Evolutionary conservation across 2,888 invertebrate species (phyloP), one percentile per base, ranked within the genome.

Genomic region (Bimastos eiseni): DNA sequence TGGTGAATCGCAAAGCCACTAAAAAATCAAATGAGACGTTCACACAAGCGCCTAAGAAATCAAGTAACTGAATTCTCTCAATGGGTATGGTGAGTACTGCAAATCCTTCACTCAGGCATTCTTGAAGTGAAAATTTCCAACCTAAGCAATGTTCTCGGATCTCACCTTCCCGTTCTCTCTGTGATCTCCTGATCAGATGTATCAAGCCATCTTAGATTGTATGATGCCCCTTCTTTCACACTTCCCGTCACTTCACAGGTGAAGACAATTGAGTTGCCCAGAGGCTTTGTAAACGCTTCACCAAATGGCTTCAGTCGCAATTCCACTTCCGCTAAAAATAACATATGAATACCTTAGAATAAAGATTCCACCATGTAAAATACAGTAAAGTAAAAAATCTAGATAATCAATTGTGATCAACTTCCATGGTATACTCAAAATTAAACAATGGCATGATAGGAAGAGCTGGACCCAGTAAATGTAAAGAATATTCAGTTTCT

Each of bases 251-350:
- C 90, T 38, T 88, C 83, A 55, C 91, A 91, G 3, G 91, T 91
- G 55, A 91, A 90, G 83, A 91, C 89, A 4, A 91, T 90, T 24
- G 89, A 89, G 24, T 33, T 49, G 15, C 89, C 89, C 2, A 91
- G 89, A 21, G 91, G 44, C 38, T 89, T 70, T 8, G 91, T 91
- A 37, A 83, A 83, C 30, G 89, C 38, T 30, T 49, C 49, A 15
- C 89, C 91, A n/a, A 89, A 86, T 44, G 91, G 91, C n/a, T 44
- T 44, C 89, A 89, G 41, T 37, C 89, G 30, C 37, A 89, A 11
- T 37, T 89, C 89, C 41, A 37, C 41, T 37, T 89, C 38, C 89
- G 38, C 89, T 89, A 44, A 34, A 44, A 89, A 36, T 4, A 41
- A 89, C 24, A 6, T 3, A 24, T 89, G 19, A 11, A 88, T 88